These are phyloP conservation scores for Lasioglossum villosulum DNA, from an alignment of 2,888 invertebrate species.

Conservation along the genomic window DNA sequence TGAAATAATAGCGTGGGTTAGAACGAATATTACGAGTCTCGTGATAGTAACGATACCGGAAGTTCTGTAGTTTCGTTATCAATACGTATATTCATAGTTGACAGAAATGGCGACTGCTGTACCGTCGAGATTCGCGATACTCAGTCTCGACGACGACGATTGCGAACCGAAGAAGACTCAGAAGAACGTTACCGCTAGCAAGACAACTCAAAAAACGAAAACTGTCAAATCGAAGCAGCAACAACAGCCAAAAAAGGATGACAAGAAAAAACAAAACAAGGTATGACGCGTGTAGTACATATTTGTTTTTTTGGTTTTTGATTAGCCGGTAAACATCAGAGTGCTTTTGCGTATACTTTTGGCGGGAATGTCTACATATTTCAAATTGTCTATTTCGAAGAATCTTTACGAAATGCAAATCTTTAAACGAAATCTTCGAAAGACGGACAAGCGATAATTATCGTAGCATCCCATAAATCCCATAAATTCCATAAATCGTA, in stretches of 20 bases:
- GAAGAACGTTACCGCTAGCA: constrained; percentile 78
- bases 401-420: not conserved
- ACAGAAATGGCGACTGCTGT: constrained; percentile 87
- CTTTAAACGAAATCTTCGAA: not conserved
- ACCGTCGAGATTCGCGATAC: constrained; percentile 90
- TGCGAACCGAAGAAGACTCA: constrained; percentile 84
- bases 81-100: constrained; percentile 56
- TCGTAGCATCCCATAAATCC: no score
- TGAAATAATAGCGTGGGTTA: not conserved
- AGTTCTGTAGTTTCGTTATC: constrained; percentile 58
- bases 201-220: constrained; percentile 79
- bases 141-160: constrained; percentile 91
- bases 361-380: constrained; percentile 51
- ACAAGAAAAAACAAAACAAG: constrained; percentile 81
- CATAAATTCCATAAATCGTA: not conserved
- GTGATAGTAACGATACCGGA: constrained; percentile 56
- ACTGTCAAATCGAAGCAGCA: constrained; percentile 76
- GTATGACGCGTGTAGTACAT: constrained; percentile 60
- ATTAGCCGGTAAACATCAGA: constrained; percentile 60
- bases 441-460: not conserved
- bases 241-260: constrained; percentile 75
- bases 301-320: constrained; percentile 64
- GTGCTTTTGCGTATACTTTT: constrained; percentile 16
- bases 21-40: not conserved
- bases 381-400: constrained; percentile 37